Evolutionary conservation across 2,113 vertebrate genomes (phyloP).

Genomic region (Vanacampus margaritifer): DNA sequence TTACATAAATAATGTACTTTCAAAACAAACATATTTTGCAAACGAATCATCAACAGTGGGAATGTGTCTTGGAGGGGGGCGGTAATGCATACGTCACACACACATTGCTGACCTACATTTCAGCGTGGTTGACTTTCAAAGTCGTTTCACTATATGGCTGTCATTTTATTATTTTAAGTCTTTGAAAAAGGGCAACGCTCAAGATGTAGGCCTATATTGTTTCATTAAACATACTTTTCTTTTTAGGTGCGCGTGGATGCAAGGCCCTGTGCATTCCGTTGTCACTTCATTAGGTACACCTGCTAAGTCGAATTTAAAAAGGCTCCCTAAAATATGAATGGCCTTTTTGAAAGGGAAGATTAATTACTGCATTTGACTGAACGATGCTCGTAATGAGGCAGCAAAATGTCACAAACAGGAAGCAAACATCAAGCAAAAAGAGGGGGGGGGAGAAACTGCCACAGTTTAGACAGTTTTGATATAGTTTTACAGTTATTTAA

Average conservation of each 20-base stretch:
- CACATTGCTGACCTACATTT: slow-evolving; percentile 46
- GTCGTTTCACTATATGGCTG: background rate
- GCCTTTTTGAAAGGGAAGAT: no score
- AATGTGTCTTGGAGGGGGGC: background rate
- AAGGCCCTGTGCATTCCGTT: background rate
- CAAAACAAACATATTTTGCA: background rate
- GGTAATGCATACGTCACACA: background rate
- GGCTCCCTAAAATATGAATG: background rate
- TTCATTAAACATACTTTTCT: background rate
- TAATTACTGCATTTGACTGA: no score
- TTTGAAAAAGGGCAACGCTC: background rate
- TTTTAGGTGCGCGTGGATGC: background rate
- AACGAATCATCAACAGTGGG: no score
- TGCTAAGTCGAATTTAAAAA: background rate
- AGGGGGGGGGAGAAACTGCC: no score
- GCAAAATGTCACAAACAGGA: no score
- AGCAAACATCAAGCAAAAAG: no score
- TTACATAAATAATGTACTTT: background rate
- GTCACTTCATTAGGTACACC: background rate
- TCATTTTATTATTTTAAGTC: background rate
- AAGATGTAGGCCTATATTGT: background rate
- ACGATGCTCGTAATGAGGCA: no score
- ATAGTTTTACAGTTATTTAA: no score
- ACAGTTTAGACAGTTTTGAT: no score
- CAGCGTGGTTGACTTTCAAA: background rate